Conservation (phyloP, 2,888 invertebrate species). For the Keiferia lycopersicella region DNA sequence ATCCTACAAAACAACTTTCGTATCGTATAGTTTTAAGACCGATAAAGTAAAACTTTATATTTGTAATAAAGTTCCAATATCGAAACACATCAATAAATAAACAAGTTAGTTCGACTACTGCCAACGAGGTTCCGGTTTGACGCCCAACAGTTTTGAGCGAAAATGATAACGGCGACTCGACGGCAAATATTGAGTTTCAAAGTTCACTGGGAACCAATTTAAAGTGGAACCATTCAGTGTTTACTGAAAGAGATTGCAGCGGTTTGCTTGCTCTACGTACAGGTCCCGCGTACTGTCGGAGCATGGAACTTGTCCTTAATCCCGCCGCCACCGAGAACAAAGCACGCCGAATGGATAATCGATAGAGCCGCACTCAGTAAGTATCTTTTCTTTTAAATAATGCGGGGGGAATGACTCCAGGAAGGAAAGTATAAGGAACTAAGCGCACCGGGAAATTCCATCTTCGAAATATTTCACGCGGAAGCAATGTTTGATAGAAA, state of each 20-base stretch:
- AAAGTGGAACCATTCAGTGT: conserved; percentile 34
- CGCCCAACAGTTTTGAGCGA: conserved; percentile 12
- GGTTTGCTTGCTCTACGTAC: conserved; percentile 14
- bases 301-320: conserved; percentile 41
- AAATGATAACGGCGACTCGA: conserved; percentile 44
- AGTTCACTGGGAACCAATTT: conserved; percentile 49
- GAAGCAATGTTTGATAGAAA: conserved; percentile 20
- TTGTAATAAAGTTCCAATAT: conserved; percentile 15
- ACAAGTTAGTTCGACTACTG: conserved; percentile 44
- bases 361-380: conserved; percentile 49
- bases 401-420: conserved; percentile 37
- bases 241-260: conserved; percentile 39
- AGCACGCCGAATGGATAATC: conserved; percentile 58
- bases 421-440: conserved; percentile 34
- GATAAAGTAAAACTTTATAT: conserved; percentile 17
- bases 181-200: conserved; percentile 38
- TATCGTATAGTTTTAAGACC: conserved; percentile 15
- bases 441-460: conserved; percentile 19
- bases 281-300: conserved; percentile 24
- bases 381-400: conserved; percentile 55
- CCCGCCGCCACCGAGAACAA: conserved; percentile 43
- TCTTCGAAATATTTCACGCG: conserved; percentile 5
- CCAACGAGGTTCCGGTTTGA: conserved; percentile 31
- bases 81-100: conserved; percentile 23
- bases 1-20: conserved; percentile 10